Percentiles rank a stretch among this genome's conserved stretches.
Evolutionary conservation across 2,888 invertebrate species (phyloP).

Genomic region (Bellardia bayeri): DNA sequence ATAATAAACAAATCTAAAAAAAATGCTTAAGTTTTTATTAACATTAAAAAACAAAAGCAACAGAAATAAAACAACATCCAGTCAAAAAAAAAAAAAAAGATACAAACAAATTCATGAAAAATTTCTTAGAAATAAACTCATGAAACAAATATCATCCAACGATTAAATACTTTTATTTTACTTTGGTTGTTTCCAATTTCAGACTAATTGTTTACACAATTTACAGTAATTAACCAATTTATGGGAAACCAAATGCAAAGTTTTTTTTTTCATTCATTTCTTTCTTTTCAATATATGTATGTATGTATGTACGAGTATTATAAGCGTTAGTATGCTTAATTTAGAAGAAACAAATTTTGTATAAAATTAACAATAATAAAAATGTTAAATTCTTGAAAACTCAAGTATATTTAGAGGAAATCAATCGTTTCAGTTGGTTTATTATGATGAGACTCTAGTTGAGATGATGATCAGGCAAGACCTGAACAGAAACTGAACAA

Average conservation of each 20-base stretch:
- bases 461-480: conserved; percentile 9
- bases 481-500: conserved; percentile 13
- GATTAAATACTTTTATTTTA: conserved; percentile 37
- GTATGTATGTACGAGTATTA: conserved; percentile 76
- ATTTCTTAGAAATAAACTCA: conserved; percentile 58
- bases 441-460: conserved; percentile 12
- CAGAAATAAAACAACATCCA: conserved; percentile 1
- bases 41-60: conserved; percentile 33
- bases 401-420: conserved; percentile 40
- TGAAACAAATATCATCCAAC: conserved; percentile 53
- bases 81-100: background rate
- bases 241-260: conserved; percentile 79
- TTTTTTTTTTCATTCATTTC: background rate
- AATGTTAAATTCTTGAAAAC: conserved; percentile 54
- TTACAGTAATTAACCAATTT: conserved; percentile 82
- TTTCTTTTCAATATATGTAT: conserved; percentile 77
- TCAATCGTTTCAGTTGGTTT: conserved; percentile 24
- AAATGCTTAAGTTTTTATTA: conserved; percentile 49
- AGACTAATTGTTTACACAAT: conserved; percentile 80
- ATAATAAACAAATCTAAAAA: conserved; percentile 62
- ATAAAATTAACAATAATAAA: conserved; percentile 46
- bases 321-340: conserved; percentile 34
- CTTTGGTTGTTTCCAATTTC: conserved; percentile 51
- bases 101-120: conserved; percentile 54
- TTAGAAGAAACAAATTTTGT: conserved; percentile 38